Conservation (phyloP, 2,797 vertebrate genomes). For the Sorex maritimensis region DNA sequence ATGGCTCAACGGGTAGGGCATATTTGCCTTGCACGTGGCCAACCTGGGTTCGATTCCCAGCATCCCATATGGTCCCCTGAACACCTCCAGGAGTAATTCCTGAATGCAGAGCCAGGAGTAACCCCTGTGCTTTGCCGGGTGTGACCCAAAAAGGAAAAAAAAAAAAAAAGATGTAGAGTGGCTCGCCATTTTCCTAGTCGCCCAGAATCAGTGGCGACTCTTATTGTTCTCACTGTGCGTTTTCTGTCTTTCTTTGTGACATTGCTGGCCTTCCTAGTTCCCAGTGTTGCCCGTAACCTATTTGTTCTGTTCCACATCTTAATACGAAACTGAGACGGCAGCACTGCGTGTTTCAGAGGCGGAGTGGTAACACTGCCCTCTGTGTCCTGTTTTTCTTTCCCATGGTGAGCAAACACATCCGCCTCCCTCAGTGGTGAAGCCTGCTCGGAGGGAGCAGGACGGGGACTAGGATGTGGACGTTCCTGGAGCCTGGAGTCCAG, state of each 20-base stretch:
- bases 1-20: no score
- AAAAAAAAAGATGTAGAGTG: neutral
- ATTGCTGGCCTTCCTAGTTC: neutral
- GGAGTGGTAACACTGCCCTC: neutral
- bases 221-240: neutral
- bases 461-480: no score
- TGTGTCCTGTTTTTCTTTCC: neutral
- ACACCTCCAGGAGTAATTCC: no score
- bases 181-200: neutral
- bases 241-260: conserved; percentile 1
- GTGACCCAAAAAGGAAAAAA: no score
- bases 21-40: no score
- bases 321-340: neutral
- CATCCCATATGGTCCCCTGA: no score
- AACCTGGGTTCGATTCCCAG: no score
- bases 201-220: neutral
- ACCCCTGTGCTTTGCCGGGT: no score
- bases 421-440: neutral
- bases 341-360: neutral
- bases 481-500: no score
- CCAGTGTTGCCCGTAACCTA: neutral
- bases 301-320: neutral
- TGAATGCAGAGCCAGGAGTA: no score
- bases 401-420: neutral
- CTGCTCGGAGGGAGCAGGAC: neutral